Evolutionary conservation across 2,113 vertebrate species (phyloP).

Genomic region (Psittacula cyanocephala): DNA sequence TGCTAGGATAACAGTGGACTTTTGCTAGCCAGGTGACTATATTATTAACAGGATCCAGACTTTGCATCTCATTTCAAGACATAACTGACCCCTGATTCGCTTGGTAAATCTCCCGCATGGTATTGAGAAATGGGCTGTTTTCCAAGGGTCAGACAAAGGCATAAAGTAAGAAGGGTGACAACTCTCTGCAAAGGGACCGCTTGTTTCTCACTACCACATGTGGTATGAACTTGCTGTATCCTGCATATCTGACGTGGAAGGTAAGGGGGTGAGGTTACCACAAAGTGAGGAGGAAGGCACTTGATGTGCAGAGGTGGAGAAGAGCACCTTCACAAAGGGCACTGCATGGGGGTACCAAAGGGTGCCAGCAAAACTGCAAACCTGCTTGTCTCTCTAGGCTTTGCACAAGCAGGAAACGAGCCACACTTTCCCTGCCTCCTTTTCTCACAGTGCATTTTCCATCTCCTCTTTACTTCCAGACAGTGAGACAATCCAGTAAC

Average conservation of each 20-base stretch:
- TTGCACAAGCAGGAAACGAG: not conserved
- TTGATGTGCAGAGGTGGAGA: not conserved
- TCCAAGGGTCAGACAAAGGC: not conserved
- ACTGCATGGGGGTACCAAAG: not conserved
- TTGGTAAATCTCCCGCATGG: not conserved
- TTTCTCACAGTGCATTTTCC: not conserved
- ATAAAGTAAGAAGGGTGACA: not conserved
- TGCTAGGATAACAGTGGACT: rapidly evolving
- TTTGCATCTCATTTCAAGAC: not conserved
- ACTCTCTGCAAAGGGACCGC: not conserved
- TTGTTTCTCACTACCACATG: rapidly evolving
- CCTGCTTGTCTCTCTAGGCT: not conserved
- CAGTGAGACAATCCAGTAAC: not conserved
- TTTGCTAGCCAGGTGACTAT: not conserved
- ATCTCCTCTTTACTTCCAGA: not conserved
- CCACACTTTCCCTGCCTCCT: rapidly evolving
- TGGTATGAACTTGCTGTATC: not conserved
- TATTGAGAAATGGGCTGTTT: rapidly evolving
- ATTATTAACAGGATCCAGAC: not conserved
- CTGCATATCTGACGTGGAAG: rapidly evolving
- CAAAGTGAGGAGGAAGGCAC: not conserved
- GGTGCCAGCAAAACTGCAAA: not conserved
- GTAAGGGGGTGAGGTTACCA: rapidly evolving
- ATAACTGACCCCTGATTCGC: not conserved
- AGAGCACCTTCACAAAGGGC: not conserved